Evolutionary conservation across 1,140 invertebrate genomes (phyloP), one percentile per base, ranked within the genome.

Genomic region (Odontomachus brunneus): DNA sequence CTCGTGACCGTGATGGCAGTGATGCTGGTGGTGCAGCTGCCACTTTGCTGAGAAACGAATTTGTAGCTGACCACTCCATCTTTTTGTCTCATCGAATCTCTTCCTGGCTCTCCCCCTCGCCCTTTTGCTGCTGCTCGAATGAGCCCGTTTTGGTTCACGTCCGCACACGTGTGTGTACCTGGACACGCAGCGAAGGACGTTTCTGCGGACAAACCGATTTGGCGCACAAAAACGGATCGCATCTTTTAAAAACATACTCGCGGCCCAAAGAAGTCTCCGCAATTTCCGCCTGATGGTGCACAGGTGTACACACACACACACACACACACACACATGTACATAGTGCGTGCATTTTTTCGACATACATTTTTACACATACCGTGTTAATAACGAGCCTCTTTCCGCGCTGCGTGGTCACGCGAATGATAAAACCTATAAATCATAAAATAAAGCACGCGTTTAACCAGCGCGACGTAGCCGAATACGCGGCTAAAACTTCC

Each of bases 201-300:
- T 73, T 69, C 76, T 57, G 86, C 69, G 83, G 72, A 83, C 86
- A 71, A 80, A 78, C 48, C 86, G 89, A 90, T 90, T 91, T 83
- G 65, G 60, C 24, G 53, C n/a, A 73, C 65, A 91, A 92, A 91
- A 93, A 92, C 90, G 84, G 88, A 91, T 90, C 88, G 88, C 89
- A 90, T 92, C 89, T 92, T 91, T 93, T 88, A 92, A 92, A 93
- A 93, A 93, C 91, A 92, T 89, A 93, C 92, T 92, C 81, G 84
- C 19, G 49, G 33, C 15, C 48, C 33, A 75, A 88, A 73, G 71
- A 88, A 88, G 83, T 83, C 59, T 85, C 71, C 71, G 75, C 82
- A 88, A 88, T 88, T 78, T 73, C 55, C 51, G 57, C 15, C 38
- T 71, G 69, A 67, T 72, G 51, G 72, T 44, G 57, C 53, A 26